Conservation (phyloP, 1,140 invertebrate species). For the Lerema accius region DNA sequence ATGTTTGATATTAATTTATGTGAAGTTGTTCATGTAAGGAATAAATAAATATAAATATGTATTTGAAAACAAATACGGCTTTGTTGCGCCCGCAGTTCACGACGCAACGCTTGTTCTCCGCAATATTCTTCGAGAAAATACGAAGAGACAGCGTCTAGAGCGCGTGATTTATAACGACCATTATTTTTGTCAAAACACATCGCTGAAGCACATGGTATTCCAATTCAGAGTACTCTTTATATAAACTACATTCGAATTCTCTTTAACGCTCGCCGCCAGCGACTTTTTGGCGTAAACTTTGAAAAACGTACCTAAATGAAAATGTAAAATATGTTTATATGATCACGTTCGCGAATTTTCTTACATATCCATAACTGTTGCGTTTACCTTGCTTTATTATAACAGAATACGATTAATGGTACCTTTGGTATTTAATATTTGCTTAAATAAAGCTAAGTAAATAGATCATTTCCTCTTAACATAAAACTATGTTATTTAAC, state of each 20-base stretch:
- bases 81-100: slow-evolving; percentile 36
- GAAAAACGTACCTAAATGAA: too few species aligned
- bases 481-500: too few species aligned
- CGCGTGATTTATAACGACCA: slow-evolving; percentile 47
- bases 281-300: background rate
- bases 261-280: background rate
- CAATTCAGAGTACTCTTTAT: slow-evolving; percentile 37
- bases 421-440: too few species aligned
- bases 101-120: slow-evolving; percentile 33
- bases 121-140: slow-evolving; percentile 38
- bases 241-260: background rate
- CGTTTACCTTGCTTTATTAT: too few species aligned
- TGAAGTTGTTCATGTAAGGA: slow-evolving; percentile 39
- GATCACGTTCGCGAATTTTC: too few species aligned
- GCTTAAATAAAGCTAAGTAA: too few species aligned
- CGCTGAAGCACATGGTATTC: slow-evolving; percentile 42
- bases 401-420: too few species aligned
- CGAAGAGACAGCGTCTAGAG: slow-evolving; percentile 40
- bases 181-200: slow-evolving; percentile 46
- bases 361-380: too few species aligned
- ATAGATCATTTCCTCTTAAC: too few species aligned
- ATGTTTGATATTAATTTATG: too few species aligned
- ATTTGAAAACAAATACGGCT: slow-evolving; percentile 62
- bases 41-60: slow-evolving; percentile 49
- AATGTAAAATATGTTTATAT: too few species aligned